These are phyloP conservation scores for Pygoscelis antarcticus DNA, from an alignment of 2,113 vertebrate species.

Conservation along the genomic window DNA sequence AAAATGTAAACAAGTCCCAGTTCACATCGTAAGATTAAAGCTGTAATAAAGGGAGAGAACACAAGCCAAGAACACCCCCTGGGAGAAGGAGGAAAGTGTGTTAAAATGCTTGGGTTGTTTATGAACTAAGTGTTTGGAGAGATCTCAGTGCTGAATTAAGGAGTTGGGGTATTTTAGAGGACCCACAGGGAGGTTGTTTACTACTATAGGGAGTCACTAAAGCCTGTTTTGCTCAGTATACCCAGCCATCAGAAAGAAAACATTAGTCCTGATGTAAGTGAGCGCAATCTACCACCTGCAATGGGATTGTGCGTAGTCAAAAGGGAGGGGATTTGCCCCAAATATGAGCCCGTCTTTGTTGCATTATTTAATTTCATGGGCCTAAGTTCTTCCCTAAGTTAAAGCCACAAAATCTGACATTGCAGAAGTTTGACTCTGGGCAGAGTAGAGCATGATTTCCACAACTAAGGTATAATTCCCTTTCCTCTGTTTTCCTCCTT, in stretches of 20 bases:
- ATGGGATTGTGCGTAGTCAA: neutral
- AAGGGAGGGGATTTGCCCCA: neutral
- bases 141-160: slow-evolving; percentile 36
- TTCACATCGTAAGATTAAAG: slow-evolving; percentile 48
- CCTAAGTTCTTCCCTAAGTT: neutral
- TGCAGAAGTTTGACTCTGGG: neutral
- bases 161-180: slow-evolving; percentile 35
- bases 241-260: neutral
- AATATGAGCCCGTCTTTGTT: neutral
- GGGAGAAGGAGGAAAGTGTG: slow-evolving; percentile 33
- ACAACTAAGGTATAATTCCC: neutral
- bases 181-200: slow-evolving; percentile 43
- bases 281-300: neutral
- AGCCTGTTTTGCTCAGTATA: slow-evolving; percentile 36
- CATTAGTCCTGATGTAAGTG: neutral
- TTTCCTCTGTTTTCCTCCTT: neutral
- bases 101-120: slow-evolving; percentile 51
- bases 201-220: slow-evolving; percentile 7
- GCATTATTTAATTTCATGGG: neutral
- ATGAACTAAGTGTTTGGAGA: slow-evolving; percentile 37
- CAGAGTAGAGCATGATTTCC: neutral
- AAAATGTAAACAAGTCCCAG: slow-evolving; percentile 49
- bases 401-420: neutral
- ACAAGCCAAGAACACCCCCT: slow-evolving; percentile 22
- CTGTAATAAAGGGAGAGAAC: slow-evolving; percentile 45